Percentiles rank a stretch among this genome's conserved stretches.
Conservation (phyloP, 2,888 invertebrate genomes). For the Holacanthella duospinosa region DNA sequence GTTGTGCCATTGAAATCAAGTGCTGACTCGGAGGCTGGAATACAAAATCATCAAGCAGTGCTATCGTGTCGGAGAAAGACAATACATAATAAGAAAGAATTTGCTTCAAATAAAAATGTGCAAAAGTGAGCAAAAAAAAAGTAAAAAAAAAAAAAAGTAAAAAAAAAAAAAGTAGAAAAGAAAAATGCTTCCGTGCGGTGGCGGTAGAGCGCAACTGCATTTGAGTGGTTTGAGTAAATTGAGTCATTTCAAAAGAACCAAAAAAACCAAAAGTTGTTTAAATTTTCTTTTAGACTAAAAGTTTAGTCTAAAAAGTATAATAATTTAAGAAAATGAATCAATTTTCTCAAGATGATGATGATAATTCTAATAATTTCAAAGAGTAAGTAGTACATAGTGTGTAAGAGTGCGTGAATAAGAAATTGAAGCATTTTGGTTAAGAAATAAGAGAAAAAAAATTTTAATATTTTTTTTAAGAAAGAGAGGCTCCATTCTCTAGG, state of each 20-base stretch:
- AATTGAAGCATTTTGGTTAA: background rate
- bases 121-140: too few relatives aligned
- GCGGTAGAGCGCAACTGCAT: background rate
- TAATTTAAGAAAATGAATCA: background rate
- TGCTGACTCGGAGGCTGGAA: constrained; percentile 40
- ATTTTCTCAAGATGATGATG: background rate
- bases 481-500: background rate
- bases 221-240: background rate
- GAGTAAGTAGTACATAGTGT: background rate
- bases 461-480: background rate
- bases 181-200: too few relatives aligned
- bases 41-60: constrained; percentile 12
- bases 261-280: too few relatives aligned
- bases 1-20: constrained; percentile 50
- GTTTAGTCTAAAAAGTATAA: background rate
- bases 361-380: too few relatives aligned
- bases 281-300: too few relatives aligned
- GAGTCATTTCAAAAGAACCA: background rate
- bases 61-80: constrained; percentile 2
- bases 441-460: background rate
- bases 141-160: background rate
- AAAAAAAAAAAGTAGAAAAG: too few relatives aligned
- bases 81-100: background rate
- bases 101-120: background rate
- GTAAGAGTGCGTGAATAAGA: too few relatives aligned